Conservation (phyloP, 2,113 vertebrate species). For the Hyaena hyaena region DNA sequence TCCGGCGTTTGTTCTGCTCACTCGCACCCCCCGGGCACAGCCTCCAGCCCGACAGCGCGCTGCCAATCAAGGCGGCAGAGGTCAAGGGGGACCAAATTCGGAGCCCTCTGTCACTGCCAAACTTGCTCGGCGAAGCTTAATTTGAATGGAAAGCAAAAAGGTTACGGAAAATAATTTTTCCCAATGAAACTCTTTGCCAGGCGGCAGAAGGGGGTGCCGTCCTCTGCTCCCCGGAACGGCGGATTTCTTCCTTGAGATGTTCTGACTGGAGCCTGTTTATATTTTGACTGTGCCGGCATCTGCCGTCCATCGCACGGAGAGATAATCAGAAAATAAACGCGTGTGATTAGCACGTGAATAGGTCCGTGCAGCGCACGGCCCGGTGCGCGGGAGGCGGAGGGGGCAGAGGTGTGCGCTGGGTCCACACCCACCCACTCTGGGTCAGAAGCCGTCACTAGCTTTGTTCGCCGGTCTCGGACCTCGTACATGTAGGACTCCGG, state of each 20-base stretch:
- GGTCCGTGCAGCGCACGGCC: rapidly evolving
- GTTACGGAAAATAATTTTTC: slow-evolving; percentile 76
- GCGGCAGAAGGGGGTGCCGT: slow-evolving; percentile 32
- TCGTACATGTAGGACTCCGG: too few relatives aligned
- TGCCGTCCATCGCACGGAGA: neutral
- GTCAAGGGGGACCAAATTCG: slow-evolving; percentile 84
- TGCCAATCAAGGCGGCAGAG: slow-evolving; percentile 83
- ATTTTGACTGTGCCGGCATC: rapidly evolving
- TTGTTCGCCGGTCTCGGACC: neutral
- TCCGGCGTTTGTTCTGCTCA: slow-evolving; percentile 84
- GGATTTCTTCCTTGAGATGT: neutral
- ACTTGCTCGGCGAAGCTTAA: slow-evolving; percentile 79
- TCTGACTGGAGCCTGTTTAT: neutral
- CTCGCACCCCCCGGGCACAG: slow-evolving; percentile 75
- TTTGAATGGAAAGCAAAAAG: slow-evolving; percentile 76
- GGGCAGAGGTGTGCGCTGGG: neutral
- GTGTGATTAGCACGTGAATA: neutral
- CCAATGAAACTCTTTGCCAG: slow-evolving; percentile 35
- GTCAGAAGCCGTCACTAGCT: neutral
- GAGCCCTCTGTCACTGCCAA: slow-evolving; percentile 75
- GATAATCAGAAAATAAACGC: slow-evolving; percentile 51
- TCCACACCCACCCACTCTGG: neutral
- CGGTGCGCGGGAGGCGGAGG: rapidly evolving
- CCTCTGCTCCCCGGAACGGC: neutral
- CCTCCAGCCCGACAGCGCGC: slow-evolving; percentile 73